Base-by-base conservation (phyloP, 35 echinoderm and acorn worm genomes). In the Apostichopus japonicus region DNA sequence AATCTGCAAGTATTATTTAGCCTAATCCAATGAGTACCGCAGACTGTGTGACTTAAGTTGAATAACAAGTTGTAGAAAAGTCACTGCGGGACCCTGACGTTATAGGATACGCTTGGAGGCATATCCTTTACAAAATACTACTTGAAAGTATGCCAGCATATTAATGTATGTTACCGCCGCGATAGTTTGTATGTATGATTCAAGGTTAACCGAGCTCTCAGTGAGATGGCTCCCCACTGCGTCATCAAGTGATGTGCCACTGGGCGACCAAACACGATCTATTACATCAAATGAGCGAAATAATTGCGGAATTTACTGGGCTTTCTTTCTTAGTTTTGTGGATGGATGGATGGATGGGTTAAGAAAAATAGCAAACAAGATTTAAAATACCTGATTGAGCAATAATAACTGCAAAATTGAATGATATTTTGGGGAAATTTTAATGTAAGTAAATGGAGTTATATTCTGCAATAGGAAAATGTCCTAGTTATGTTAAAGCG, bases 121-220 rank as follows among this genome's bases (percentile, higher is more conserved):
- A 23, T 84, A 84, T 84, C 55, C 81, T 84, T 57, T 57, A 84
- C 81, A 84, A 57, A 84, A 84, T n/a, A 84, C 19, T 53, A 80
- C 81, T 23, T 55, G 81, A 53, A 84, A 84, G 23, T 57, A 84
- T 84, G 54, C 23, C 81, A 58, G 54, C 22, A 53, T 57, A 84
- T 84, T 58, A 84, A 57, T n/a, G 81, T 58, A 84, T 84, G 81
- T 84, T 84, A 57, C 81, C 55, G 81, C 51, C 15, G 16, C 81
- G 9, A 57, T 55, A 84, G 53, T 58, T 84, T 44, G 33, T 44
- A 16, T 57, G 81, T 84, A 58, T 84, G 54, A 10, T 56, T 59
- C 81, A 84, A 84, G 81, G 81, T 84, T 84, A 84, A 21, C 27
- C 81, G 81, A 84, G 55, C 81, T 21, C 81, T 84, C 53, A 23